Conservation (phyloP, 1,140 invertebrate species). For the Choristoneura fumiferana region DNA sequence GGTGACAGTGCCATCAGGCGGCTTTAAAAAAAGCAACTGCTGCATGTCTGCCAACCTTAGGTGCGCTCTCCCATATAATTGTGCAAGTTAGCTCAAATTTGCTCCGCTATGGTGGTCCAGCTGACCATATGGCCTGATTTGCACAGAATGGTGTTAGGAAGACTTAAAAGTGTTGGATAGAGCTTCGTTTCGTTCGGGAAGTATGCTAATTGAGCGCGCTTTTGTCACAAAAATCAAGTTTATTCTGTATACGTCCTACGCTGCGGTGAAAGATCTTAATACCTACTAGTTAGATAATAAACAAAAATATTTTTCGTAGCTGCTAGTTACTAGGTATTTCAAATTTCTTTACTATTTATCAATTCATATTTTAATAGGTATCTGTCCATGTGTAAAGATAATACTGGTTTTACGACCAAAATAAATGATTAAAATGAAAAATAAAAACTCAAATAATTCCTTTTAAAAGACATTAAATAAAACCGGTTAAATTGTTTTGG, state of each 20-base stretch:
- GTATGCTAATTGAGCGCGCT: too few relatives aligned
- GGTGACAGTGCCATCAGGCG: constrained; percentile 12
- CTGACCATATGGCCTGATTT: constrained; percentile 45
- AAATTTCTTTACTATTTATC: too few relatives aligned
- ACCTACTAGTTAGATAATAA: too few relatives aligned
- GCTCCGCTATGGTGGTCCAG: constrained; percentile 40
- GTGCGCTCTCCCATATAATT: constrained; percentile 53
- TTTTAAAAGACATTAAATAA: not conserved
- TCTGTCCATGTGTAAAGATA: not conserved
- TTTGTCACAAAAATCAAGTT: too few relatives aligned
- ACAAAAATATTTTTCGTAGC: too few relatives aligned
- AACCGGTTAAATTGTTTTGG: not conserved
- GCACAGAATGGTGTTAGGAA: constrained; percentile 4
- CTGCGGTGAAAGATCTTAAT: too few relatives aligned
- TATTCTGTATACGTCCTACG: too few relatives aligned
- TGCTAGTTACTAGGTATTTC: too few relatives aligned
- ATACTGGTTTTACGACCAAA: constrained; percentile 10
- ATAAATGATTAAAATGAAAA: not conserved
- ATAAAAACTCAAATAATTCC: not conserved
- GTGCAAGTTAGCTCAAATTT: constrained; percentile 28
- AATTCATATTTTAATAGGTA: too few relatives aligned
- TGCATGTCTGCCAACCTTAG: constrained; percentile 25
- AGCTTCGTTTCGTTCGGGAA: not conserved
- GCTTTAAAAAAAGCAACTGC: not conserved
- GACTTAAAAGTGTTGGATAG: not conserved